phyloP scores from a whole-genome alignment of 2,797 vertebrate species.

The Poeciliopsis turneri region DNA sequence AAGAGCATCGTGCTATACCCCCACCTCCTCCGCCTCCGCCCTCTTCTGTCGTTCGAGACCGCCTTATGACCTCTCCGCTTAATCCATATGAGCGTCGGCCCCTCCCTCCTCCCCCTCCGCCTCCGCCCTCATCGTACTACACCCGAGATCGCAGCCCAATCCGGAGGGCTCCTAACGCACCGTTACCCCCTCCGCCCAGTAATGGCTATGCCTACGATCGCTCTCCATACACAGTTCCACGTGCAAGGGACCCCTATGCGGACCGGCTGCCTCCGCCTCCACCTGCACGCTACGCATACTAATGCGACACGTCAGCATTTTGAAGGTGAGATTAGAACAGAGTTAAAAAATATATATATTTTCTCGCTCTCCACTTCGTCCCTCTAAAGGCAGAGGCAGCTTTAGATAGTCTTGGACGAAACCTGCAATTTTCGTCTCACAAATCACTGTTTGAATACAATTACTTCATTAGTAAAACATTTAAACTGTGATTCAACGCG shows the following conservation, averaged over 20 bases:
- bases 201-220: slow-evolving; percentile 93
- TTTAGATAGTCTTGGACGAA: background rate
- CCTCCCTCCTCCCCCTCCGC: slow-evolving; percentile 73
- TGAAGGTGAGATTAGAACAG: slow-evolving; percentile 82
- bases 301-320: slow-evolving; percentile 37
- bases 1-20: slow-evolving; percentile 72
- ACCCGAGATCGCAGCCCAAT: slow-evolving; percentile 91
- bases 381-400: slow-evolving; percentile 37
- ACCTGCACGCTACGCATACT: slow-evolving; percentile 83
- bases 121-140: slow-evolving; percentile 85
- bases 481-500: too few relatives aligned
- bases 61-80: slow-evolving; percentile 80
- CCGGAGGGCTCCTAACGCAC: slow-evolving; percentile 80
- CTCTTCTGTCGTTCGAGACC: slow-evolving; percentile 84
- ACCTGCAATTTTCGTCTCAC: background rate
- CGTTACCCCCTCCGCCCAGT: slow-evolving; percentile 74
- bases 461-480: background rate
- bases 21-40: slow-evolving; percentile 84
- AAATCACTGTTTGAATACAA: background rate
- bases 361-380: slow-evolving; percentile 20
- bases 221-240: slow-evolving; percentile 86
- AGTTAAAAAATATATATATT: slow-evolving; percentile 19
- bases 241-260: slow-evolving; percentile 87
- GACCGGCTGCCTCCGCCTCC: slow-evolving; percentile 85
- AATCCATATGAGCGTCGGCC: slow-evolving; percentile 91